Evolutionary conservation across 2,113 vertebrate species (phyloP), one percentile per base, ranked within the genome.

Genomic region (Agelaius phoeniceus): DNA sequence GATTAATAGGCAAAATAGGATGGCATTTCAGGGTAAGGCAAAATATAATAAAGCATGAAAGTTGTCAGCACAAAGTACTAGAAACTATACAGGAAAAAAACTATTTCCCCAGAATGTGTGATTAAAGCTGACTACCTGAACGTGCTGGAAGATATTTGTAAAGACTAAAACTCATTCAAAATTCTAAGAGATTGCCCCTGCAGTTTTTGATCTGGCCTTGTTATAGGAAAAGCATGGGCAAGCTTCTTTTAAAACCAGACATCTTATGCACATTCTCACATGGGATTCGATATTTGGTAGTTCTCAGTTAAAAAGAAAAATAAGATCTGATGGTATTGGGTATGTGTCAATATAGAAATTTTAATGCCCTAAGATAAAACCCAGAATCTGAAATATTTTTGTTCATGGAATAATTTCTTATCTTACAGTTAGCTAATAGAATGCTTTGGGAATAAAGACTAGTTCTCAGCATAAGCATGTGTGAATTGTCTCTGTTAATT

Each of bases 121-220:
- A 73, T 83, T 89, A 71, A 93, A 93, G 24, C 82, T 91, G 84
- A 69, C 67, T 89, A 51, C 46, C 41, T 93, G 78, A 88, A 85
- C 13, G 39, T 74, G 20, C 59, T 83, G 52, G 33, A 91, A 33
- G 33, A 62, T 93, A 73, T 46, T 73, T 3, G 3, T 55, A 91
- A 95, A 79, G 62, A 62, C 49, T 91, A 46, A 21, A 79, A 37
- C 41, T 83, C 46, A 80, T 59, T 84, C 54, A 93, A 66, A 85
- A 76, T 77, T 88, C 3, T 6, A 35, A 83, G 55, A 89, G 33
- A 30, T 59, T 83, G 7, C 22, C 33, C 23, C 24, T 88, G 43
- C 13, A 52, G 33, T 77, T 96, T 89, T 80, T 90, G 26, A 73
- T 94, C 65, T 90, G 30, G 15, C 12, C 48, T 85, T 86, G 18